phyloP scores from a whole-genome alignment of 2,888 invertebrate species.

The Syrista parreyssii region DNA sequence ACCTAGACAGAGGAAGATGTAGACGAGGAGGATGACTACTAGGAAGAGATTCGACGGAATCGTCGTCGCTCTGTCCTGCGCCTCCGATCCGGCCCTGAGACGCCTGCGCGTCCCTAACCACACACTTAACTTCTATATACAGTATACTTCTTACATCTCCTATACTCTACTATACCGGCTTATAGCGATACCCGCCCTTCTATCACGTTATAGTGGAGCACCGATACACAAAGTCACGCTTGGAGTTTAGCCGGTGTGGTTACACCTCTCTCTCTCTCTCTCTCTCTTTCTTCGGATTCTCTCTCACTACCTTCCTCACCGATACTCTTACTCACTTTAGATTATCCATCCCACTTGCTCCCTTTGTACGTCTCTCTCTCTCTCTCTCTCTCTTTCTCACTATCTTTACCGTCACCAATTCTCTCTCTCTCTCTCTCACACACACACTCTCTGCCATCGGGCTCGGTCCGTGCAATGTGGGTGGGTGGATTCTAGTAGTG shows the following conservation, averaged over 20 bases:
- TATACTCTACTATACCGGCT: too few relatives aligned
- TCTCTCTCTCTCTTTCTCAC: slow-evolving; percentile 10
- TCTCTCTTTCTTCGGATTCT: slow-evolving; percentile 1
- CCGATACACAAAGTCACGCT: too few relatives aligned
- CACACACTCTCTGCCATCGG: background rate
- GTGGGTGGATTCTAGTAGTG: slow-evolving; percentile 62
- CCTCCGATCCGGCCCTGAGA: slow-evolving; percentile 4
- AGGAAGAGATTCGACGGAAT: too few relatives aligned
- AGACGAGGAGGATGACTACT: too few relatives aligned
- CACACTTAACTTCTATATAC: too few relatives aligned
- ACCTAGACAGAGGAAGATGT: too few relatives aligned
- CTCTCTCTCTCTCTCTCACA: background rate
- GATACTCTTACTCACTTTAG: background rate
- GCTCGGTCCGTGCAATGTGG: slow-evolving; percentile 31
- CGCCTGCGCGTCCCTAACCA: slow-evolving; percentile 27
- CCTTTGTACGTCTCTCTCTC: background rate
- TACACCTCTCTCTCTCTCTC: background rate
- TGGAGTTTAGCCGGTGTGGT: too few relatives aligned
- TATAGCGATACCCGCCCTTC: too few relatives aligned
- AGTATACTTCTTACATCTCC: too few relatives aligned
- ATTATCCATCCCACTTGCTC: slow-evolving; percentile 14
- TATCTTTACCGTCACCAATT: too few relatives aligned
- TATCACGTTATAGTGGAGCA: too few relatives aligned
- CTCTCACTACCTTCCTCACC: background rate
- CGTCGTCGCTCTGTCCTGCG: background rate